Percentiles rank a stretch among this genome's conserved stretches.
Conservation (phyloP, 1,140 invertebrate species). For the Prorops nasuta region DNA sequence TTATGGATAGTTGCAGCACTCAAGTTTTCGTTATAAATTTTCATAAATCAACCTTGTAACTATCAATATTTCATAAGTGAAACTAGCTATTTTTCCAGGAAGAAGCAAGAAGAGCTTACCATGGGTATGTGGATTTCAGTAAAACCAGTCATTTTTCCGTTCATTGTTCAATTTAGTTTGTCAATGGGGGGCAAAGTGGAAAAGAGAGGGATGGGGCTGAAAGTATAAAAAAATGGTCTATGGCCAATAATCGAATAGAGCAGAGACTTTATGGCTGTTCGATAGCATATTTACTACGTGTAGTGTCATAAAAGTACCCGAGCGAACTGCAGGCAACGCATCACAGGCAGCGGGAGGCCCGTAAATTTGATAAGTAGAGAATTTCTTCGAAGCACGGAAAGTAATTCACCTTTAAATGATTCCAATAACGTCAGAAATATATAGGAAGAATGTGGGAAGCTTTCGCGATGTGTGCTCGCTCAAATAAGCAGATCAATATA, state of each 20-base stretch:
- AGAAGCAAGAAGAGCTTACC: no score
- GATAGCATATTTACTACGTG: conserved; percentile 13
- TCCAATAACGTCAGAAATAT: conserved; percentile 16
- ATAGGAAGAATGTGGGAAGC: no score
- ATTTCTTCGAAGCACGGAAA: not conserved
- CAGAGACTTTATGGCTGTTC: conserved; percentile 5
- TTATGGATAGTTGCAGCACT: no score
- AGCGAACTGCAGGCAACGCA: conserved; percentile 1
- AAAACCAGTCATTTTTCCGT: no score
- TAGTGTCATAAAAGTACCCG: conserved; percentile 1
- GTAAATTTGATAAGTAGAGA: conserved; percentile 18
- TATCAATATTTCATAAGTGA: no score
- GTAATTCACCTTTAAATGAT: conserved; percentile 5
- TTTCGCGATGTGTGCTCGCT: no score
- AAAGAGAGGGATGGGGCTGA: not conserved
- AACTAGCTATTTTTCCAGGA: no score
- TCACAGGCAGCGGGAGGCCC: conserved; percentile 4
- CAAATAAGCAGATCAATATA: no score
- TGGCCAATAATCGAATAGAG: not conserved
- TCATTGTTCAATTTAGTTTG: no score
- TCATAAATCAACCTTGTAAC: no score
- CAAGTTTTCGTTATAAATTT: no score
- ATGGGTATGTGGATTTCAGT: no score
- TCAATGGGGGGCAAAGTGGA: conserved; percentile 3
- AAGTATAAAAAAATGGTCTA: not conserved